Percentiles rank a stretch among this genome's conserved stretches.
Conservation (phyloP, 1,140 invertebrate species). For the Pseudomyrmex gracilis region DNA sequence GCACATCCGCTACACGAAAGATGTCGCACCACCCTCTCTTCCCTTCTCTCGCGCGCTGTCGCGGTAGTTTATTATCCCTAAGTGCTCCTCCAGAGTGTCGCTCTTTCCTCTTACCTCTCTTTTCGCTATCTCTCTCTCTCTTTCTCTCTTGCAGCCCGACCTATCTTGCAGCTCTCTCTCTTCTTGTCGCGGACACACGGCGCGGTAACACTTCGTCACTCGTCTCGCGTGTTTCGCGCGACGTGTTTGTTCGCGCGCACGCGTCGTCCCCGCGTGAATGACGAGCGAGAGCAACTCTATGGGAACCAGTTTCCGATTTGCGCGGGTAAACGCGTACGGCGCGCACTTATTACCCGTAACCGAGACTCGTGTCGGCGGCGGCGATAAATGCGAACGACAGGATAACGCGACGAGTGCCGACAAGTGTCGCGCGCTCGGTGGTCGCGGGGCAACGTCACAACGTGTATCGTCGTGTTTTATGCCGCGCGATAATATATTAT, state of each 20-base stretch:
- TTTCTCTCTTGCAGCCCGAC: neutral
- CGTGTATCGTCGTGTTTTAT: no score
- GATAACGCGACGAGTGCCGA: slow-evolving; percentile 13
- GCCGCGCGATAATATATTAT: neutral
- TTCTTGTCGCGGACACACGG: neutral
- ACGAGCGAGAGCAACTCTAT: slow-evolving; percentile 15
- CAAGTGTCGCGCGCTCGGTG: neutral
- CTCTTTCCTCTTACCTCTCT: neutral
- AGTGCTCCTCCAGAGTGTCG: slow-evolving; percentile 44
- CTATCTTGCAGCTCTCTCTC: neutral
- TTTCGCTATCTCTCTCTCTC: neutral
- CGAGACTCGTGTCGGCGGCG: neutral
- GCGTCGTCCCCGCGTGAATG: slow-evolving; percentile 15
- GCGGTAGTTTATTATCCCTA: slow-evolving; percentile 65
- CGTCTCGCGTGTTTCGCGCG: slow-evolving; percentile 20
- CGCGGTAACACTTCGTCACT: slow-evolving; percentile 6
- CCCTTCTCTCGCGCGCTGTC: slow-evolving; percentile 5
- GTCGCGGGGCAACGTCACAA: no score
- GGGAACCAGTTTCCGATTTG: slow-evolving; percentile 49
- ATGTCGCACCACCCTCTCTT: slow-evolving; percentile 67
- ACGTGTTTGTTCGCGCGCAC: slow-evolving; percentile 10
- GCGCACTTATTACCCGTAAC: slow-evolving; percentile 33
- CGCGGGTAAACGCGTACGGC: neutral
- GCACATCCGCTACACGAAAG: slow-evolving; percentile 62
- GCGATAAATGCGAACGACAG: neutral